Conservation (phyloP, 2,888 invertebrate species). For the Dasysyrphus tricinctus region DNA sequence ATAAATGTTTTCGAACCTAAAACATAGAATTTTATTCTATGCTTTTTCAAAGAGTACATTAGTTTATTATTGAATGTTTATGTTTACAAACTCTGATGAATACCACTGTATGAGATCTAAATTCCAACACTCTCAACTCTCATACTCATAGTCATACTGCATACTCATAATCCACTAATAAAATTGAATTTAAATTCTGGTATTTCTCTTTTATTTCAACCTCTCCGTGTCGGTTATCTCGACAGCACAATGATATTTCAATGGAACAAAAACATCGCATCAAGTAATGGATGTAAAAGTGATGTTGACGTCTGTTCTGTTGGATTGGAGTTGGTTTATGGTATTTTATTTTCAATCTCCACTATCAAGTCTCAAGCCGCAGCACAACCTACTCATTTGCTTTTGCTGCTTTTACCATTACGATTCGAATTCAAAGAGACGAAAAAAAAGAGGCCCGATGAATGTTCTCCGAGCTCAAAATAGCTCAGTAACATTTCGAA, state of each 20-base stretch:
- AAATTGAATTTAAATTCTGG: slow-evolving; percentile 9
- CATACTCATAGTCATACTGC: background rate
- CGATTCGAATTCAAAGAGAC: slow-evolving; percentile 15
- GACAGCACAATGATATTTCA: slow-evolving; percentile 15
- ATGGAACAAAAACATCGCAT: slow-evolving; percentile 24
- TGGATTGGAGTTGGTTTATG: slow-evolving; percentile 9
- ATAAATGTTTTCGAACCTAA: too few species aligned
- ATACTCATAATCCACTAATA: background rate
- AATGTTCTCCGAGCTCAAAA: slow-evolving; percentile 36
- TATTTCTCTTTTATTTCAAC: slow-evolving; percentile 9
- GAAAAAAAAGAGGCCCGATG: slow-evolving; percentile 7
- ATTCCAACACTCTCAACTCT: too few species aligned
- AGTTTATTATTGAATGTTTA: background rate
- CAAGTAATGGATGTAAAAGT: background rate
- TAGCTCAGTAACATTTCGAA: slow-evolving; percentile 65
- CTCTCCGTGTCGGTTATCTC: slow-evolving; percentile 4
- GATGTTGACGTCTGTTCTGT: background rate
- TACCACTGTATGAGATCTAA: background rate
- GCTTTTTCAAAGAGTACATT: too few species aligned
- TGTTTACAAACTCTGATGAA: background rate
- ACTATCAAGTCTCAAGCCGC: background rate
- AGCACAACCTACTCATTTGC: slow-evolving; percentile 18
- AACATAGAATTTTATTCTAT: too few species aligned
- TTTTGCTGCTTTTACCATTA: slow-evolving; percentile 11
- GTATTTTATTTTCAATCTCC: slow-evolving; percentile 2